Base-by-base conservation (phyloP, 2,797 vertebrate species). In the Xenops minutus region DNA sequence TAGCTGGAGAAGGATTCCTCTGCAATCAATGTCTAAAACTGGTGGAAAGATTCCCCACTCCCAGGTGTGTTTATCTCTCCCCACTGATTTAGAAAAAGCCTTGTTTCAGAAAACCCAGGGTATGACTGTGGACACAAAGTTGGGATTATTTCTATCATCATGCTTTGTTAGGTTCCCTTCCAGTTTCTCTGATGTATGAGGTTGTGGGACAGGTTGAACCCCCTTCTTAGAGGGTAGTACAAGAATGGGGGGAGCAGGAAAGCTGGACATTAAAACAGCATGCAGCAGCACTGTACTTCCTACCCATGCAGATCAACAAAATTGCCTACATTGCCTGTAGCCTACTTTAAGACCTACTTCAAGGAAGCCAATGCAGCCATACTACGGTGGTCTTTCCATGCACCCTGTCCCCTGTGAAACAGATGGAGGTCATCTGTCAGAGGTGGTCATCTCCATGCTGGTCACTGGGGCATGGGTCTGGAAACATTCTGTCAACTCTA, bases 341-440 rank as follows among this genome's bases (percentile, higher is more conserved):
- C 58, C 17, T 27, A 3, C n/a, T 43, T 75, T 41, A 54, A 51
- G 39, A 68, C 6, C 14, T 64, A 24, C 32, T 49, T 62, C 32
- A 71, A 54, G 19, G 58, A 78, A 83, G 12, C 37, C 66, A 71
- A 51, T 6, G 7, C 0, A 1, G 43, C 18, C 27, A 23, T 30
- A 18, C 22, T 69, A 24, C 59, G 55, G n/a, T 32, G 73, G 21
- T 51, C 46, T 73, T 85, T 55, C 78, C 59, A 39, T 12, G 14
- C 21, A 41, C 27, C 11, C 6, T 32, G 10, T 17, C 19, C 17
- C 30, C 43, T n/a, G 22, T 0, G 0, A 73, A 69, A 66, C 9
- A 39, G 18, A 8, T 12, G 7, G 36, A 56, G 27, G 13, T 23
- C 63, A 72, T 23, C 24, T 48, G 22, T n/a, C 81, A 66, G 66